These are phyloP conservation scores for Terebella lapidaria DNA, from an alignment of 2,888 invertebrate species.

Conservation along the genomic window DNA sequence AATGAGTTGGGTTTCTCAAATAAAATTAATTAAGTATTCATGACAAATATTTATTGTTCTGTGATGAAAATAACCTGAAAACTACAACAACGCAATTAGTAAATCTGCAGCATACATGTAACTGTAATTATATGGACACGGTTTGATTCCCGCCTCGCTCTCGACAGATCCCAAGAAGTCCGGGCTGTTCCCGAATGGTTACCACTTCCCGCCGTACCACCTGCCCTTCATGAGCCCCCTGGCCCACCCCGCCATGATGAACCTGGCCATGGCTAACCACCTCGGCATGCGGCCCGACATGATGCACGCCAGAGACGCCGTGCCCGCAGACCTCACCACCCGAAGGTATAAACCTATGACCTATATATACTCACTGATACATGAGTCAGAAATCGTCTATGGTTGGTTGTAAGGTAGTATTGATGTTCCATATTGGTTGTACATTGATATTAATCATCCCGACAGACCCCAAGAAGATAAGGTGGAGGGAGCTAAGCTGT, in stretches of 20 bases:
- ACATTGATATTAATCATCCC: no score
- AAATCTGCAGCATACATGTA: no score
- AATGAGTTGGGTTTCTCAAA: no score
- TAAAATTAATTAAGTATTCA: no score
- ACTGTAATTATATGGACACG: no score
- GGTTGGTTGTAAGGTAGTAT: no score
- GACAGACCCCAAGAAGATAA: neutral
- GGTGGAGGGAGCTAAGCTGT: neutral
- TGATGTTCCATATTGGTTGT: no score
- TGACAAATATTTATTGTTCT: no score
- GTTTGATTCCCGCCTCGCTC: no score
- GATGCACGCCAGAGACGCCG: neutral
- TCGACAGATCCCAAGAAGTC: constrained; percentile 34
- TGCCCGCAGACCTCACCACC: neutral
- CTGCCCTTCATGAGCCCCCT: constrained; percentile 45
- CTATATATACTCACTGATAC: neutral
- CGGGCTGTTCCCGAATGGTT: constrained; percentile 40
- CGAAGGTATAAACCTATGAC: neutral
- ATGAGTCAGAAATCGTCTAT: neutral
- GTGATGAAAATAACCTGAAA: no score
- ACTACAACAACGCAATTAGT: no score
- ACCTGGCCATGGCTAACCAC: constrained; percentile 41
- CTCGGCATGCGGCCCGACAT: constrained; percentile 21
- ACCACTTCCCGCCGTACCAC: constrained; percentile 39
- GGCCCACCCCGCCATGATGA: constrained; percentile 41